Evolutionary conservation across 1,140 invertebrate genomes (phyloP).

Genomic region (Cotesia vestalis): DNA sequence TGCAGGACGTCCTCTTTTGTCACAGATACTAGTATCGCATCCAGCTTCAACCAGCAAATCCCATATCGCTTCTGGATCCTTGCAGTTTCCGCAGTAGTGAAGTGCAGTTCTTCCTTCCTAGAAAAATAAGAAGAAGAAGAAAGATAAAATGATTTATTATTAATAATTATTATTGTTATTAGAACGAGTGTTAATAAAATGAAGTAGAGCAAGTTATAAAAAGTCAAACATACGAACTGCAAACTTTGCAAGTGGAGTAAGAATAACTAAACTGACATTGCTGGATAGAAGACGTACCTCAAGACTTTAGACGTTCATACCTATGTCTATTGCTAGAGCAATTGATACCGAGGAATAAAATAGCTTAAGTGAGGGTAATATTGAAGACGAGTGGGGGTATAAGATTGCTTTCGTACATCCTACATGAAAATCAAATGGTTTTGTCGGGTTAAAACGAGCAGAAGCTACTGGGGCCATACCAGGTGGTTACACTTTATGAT

Average conservation of each 20-base stretch:
- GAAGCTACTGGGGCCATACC: background rate
- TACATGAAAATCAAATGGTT: background rate
- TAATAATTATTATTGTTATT: background rate
- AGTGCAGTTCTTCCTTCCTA: constrained; percentile 81
- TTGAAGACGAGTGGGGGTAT: too few relatives aligned
- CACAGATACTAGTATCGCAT: constrained; percentile 72
- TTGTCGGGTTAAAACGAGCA: background rate
- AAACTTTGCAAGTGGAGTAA: background rate
- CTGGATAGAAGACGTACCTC: background rate
- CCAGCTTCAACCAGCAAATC: constrained; percentile 73
- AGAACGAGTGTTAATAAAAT: background rate
- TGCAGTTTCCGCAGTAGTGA: constrained; percentile 80
- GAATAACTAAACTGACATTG: too few relatives aligned
- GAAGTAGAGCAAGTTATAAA: background rate
- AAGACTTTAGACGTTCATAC: too few relatives aligned
- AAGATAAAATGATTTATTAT: constrained; percentile 13
- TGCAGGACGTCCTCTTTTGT: constrained; percentile 74
- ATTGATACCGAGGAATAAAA: background rate
- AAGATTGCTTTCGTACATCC: too few relatives aligned
- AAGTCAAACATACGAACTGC: background rate
- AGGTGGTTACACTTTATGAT: too few relatives aligned
- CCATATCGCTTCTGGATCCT: constrained; percentile 72
- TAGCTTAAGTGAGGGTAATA: too few relatives aligned
- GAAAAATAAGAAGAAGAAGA: background rate
- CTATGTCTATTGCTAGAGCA: background rate